Base-by-base conservation (phyloP, 2,113 vertebrate species). In the Hemibagrus wyckioides region DNA sequence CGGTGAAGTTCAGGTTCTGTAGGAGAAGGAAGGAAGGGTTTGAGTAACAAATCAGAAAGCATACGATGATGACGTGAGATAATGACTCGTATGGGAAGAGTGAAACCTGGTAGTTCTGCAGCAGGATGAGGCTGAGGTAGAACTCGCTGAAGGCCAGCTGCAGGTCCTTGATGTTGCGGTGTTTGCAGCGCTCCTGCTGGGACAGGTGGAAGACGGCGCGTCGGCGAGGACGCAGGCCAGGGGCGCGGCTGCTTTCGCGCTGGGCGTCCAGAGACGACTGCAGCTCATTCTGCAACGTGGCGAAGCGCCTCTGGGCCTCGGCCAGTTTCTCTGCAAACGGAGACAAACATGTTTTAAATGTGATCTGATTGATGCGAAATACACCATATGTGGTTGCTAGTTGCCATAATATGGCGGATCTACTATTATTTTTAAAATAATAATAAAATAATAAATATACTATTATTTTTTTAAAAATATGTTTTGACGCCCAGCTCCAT, bases 61-160 rank as follows among this genome's bases (percentile, higher is more conserved):
- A n/a, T n/a, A n/a, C n/a, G n/a, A n/a, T n/a, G n/a, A n/a, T n/a
- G n/a, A n/a, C n/a, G n/a, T n/a, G 41, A 76, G 41, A 76, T 76
- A 63, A 19, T 39, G 23, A 44, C 30, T 0, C 21, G 59, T n/a
- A 15, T 23, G 0, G 19, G 33, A 41, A 2, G 33, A 82, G 79
- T 13, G 41, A 48, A 8, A 99, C 98, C 98, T 99, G 98, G 76
- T 99, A 99, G 95, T 99, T 99, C 94, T 99, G 98, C 94, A 99
- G 96, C 90, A 99, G 93, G 89, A 99, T 99, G 90, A 99, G 97
- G 95, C 97, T 99, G 95, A 99, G 97, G 97, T 99, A 99, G 96
- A 99, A 99, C 97, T 99, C 98, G 0, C 97, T 98, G 95, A 99
- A 99, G 95, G 98, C 98, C 96, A 99, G 89, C 95, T 99, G 98